Conservation (phyloP, 2,797 vertebrate species). For the Choloepus didactylus region DNA sequence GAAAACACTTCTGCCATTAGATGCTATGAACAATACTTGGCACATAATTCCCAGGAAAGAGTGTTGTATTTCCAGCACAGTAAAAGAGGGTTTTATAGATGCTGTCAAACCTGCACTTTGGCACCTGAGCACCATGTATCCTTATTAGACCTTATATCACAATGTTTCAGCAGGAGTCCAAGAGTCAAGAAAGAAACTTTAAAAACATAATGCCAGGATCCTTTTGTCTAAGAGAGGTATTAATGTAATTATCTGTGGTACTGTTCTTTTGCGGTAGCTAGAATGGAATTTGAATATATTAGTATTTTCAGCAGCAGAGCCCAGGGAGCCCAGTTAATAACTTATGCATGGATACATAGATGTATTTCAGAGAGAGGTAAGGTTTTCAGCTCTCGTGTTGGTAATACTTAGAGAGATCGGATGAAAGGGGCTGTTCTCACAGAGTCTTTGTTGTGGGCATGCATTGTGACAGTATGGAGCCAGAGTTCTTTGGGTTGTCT, state of each 20-base stretch:
- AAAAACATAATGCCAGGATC: slow-evolving; percentile 61
- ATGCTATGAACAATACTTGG: slow-evolving; percentile 77
- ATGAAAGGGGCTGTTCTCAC: slow-evolving; percentile 89
- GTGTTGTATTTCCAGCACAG: slow-evolving; percentile 81
- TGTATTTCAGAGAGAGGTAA: slow-evolving; percentile 90
- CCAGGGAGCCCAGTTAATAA: slow-evolving; percentile 88
- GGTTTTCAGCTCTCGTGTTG: slow-evolving; percentile 88
- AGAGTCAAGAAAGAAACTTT: slow-evolving; percentile 63
- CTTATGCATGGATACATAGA: slow-evolving; percentile 89
- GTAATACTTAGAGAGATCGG: slow-evolving; percentile 89
- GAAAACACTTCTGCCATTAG: slow-evolving; percentile 63
- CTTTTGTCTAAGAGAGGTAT: slow-evolving; percentile 88
- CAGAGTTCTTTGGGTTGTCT: slow-evolving; percentile 92
- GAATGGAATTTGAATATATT: slow-evolving; percentile 91
- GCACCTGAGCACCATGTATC: slow-evolving; percentile 81
- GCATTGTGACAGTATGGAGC: slow-evolving; percentile 93
- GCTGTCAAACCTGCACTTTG: slow-evolving; percentile 81
- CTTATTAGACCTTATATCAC: slow-evolving; percentile 76
- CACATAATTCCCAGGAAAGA: slow-evolving; percentile 82
- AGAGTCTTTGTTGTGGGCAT: slow-evolving; percentile 96
- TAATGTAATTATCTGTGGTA: slow-evolving; percentile 88
- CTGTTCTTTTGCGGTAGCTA: slow-evolving; percentile 88
- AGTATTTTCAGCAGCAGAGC: slow-evolving; percentile 89
- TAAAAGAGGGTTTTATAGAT: slow-evolving; percentile 83
- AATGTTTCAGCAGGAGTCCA: slow-evolving; percentile 78